Conservation (phyloP, 1,140 invertebrate species). For the Dryas iulia region DNA sequence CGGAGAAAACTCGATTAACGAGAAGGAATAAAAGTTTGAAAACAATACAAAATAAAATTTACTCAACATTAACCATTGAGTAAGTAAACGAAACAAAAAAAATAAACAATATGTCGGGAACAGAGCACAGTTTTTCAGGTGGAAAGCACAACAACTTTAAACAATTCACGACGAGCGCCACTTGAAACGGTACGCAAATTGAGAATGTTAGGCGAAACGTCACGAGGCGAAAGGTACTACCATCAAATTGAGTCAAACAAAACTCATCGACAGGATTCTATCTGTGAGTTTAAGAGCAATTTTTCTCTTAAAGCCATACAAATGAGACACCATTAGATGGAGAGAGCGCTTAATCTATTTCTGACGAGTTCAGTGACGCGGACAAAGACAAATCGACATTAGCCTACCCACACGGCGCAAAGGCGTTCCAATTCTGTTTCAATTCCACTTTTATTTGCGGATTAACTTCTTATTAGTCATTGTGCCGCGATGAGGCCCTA, state of each 20-base stretch:
- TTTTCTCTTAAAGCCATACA: slow-evolving; percentile 80
- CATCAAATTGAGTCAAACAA: slow-evolving; percentile 68
- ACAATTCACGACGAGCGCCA: slow-evolving; percentile 55
- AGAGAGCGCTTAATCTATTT: slow-evolving; percentile 80
- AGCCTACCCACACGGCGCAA: slow-evolving; percentile 77
- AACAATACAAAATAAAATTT: slow-evolving; percentile 44
- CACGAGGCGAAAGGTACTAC: slow-evolving; percentile 24
- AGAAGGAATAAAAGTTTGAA: slow-evolving; percentile 35
- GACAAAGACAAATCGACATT: slow-evolving; percentile 80
- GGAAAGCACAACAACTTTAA: slow-evolving; percentile 53
- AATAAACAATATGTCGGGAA: slow-evolving; percentile 21
- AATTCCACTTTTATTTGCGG: slow-evolving; percentile 80
- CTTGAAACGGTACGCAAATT: slow-evolving; percentile 65
- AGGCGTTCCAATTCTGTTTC: slow-evolving; percentile 77
- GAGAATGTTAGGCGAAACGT: slow-evolving; percentile 45
- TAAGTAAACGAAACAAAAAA: slow-evolving; percentile 51
- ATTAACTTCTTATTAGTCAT: slow-evolving; percentile 81
- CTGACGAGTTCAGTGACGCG: slow-evolving; percentile 79
- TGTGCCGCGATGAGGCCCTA: slow-evolving; percentile 60
- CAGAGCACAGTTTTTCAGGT: slow-evolving; percentile 59
- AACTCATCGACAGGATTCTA: slow-evolving; percentile 75
- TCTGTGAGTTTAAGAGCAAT: slow-evolving; percentile 75
- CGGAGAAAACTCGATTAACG: slow-evolving; percentile 41
- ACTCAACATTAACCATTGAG: slow-evolving; percentile 40
- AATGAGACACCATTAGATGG: slow-evolving; percentile 79